Conservation (phyloP, 2,888 invertebrate species). For the Drosophila glabriapex region DNA sequence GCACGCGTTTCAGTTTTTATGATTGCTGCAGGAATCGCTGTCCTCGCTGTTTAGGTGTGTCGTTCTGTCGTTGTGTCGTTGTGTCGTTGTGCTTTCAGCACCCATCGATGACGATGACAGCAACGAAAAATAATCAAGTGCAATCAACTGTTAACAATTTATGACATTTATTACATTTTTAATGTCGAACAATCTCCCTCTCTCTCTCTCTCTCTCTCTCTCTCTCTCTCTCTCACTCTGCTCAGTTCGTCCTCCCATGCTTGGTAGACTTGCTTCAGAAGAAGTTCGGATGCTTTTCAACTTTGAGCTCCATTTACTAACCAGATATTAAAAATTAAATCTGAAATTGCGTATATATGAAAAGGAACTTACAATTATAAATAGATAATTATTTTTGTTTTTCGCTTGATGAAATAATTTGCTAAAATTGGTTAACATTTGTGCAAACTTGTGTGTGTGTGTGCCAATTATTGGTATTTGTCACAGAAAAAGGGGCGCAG, state of each 20-base stretch:
- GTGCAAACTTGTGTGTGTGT: background rate
- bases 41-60: conserved; percentile 19
- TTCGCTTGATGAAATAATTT: too few species aligned
- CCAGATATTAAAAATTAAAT: background rate
- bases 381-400: too few species aligned
- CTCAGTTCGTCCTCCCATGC: background rate
- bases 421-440: background rate
- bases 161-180: conserved; percentile 75
- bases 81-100: conserved; percentile 13
- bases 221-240: background rate
- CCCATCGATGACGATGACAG: conserved; percentile 31
- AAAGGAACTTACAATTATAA: background rate
- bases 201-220: background rate
- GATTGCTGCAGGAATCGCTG: conserved; percentile 50
- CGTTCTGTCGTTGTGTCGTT: conserved; percentile 8
- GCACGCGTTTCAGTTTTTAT: conserved; percentile 65
- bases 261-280: background rate
- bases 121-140: conserved; percentile 61
- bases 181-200: conserved; percentile 29
- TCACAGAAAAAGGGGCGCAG: conserved; percentile 24
- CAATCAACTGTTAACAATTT: conserved; percentile 79
- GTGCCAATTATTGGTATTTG: conserved; percentile 39
- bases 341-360: background rate
- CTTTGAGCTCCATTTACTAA: background rate
- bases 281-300: background rate